Conservation (phyloP, 2,888 invertebrate genomes). For the Agrochola lychnidis region DNA sequence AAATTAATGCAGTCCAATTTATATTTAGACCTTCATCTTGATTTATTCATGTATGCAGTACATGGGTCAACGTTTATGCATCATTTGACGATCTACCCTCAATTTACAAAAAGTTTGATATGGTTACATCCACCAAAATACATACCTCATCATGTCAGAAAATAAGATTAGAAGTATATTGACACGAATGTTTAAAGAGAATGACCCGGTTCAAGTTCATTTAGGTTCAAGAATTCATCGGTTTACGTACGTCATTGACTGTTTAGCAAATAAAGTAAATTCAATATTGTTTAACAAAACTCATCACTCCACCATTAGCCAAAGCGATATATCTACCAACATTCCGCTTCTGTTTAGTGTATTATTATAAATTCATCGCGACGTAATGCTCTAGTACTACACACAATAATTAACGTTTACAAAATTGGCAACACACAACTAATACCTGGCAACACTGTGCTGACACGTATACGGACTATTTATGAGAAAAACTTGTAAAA, state of each 20-base stretch:
- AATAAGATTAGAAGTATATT: no score
- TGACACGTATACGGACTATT: conserved; percentile 62
- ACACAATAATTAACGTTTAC: conserved; percentile 57
- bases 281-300: background rate
- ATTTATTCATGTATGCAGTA: background rate
- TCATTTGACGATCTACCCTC: background rate
- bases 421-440: conserved; percentile 66
- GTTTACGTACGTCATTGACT: conserved; percentile 33
- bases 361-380: conserved; percentile 49
- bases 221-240: conserved; percentile 36
- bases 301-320: conserved; percentile 13
- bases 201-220: conserved; percentile 42
- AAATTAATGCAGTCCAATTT: background rate
- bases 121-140: background rate
- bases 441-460: conserved; percentile 57
- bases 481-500: conserved; percentile 41
- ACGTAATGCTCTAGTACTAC: conserved; percentile 41
- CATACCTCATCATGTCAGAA: background rate
- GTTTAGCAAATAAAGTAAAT: conserved; percentile 6
- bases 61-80: background rate
- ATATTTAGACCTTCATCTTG: background rate
- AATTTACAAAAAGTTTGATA: background rate
- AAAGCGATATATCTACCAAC: conserved; percentile 12
- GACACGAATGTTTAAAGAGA: background rate
- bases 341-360: conserved; percentile 37